These are phyloP conservation scores for Mus caroli DNA, from an alignment of 2,797 vertebrate genomes.

Conservation along the genomic window DNA sequence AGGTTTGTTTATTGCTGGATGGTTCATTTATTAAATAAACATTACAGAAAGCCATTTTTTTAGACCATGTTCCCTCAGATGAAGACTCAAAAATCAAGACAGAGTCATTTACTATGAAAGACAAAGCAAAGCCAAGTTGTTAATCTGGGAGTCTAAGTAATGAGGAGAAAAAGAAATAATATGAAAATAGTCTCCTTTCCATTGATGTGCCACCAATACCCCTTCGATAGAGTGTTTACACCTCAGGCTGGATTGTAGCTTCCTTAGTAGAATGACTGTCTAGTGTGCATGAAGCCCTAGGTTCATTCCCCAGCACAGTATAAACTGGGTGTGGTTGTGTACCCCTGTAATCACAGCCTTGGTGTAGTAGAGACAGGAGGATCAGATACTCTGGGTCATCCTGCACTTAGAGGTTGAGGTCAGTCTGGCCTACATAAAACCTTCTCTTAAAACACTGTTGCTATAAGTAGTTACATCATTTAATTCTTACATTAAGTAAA, in stretches of 20 bases:
- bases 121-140: neutral
- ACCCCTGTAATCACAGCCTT: neutral
- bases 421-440: neutral
- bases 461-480: too few species aligned
- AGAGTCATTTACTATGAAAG: neutral
- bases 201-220: neutral
- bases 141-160: neutral
- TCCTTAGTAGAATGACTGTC: neutral
- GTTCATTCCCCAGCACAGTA: neutral
- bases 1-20: neutral
- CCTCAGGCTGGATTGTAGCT: too few species aligned
- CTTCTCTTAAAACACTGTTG: neutral
- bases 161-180: neutral
- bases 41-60: neutral
- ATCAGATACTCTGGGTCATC: neutral
- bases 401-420: neutral
- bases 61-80: neutral
- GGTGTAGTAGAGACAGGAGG: neutral
- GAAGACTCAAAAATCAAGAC: neutral
- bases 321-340: neutral
- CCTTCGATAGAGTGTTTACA: neutral
- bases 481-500: neutral
- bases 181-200: neutral
- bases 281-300: neutral
- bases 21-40: conserved; percentile 11